Conservation (phyloP, 2,888 invertebrate genomes). For the Nomada ruficornis region DNA sequence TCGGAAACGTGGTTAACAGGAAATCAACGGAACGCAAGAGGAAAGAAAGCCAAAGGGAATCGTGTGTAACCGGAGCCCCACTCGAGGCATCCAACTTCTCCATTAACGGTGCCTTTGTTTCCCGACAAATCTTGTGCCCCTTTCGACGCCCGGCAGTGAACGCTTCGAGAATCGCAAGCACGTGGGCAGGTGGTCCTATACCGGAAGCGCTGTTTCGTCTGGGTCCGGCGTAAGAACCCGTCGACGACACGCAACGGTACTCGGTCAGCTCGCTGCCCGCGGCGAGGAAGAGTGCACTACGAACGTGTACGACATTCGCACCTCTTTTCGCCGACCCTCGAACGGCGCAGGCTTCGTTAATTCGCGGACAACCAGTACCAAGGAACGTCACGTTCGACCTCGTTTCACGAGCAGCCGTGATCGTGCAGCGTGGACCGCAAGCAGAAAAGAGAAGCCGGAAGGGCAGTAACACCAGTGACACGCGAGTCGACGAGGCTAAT, state of each 20-base stretch:
- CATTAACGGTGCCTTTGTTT: conserved; percentile 24
- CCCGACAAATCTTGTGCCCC: neutral
- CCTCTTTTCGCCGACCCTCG: neutral
- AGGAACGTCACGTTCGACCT: conserved; percentile 66
- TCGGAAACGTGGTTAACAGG: neutral
- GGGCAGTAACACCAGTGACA: neutral
- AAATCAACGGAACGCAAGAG: neutral
- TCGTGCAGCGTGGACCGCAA: conserved; percentile 42
- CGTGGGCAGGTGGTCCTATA: neutral
- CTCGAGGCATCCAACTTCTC: conserved; percentile 28
- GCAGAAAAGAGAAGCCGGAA: too few species aligned
- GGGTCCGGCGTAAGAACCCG: conserved; percentile 19
- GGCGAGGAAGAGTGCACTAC: neutral
- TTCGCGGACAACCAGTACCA: conserved; percentile 34
- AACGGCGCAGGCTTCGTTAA: conserved; percentile 47
- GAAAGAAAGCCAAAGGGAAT: neutral
- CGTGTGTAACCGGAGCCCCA: neutral
- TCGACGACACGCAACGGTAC: conserved; percentile 23
- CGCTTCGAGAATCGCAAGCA: neutral
- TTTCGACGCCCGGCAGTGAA: conserved; percentile 6
- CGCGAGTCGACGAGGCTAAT: neutral
- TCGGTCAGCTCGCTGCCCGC: neutral
- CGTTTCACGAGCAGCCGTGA: conserved; percentile 36
- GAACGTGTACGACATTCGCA: neutral
- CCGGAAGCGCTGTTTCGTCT: neutral